phyloP scores from a whole-genome alignment of 2,113 vertebrate genomes.

The Xenopus tropicalis region UCB_Xtro_10.0 CM004450.2:84301501-84302000 shows the following conservation, averaged over 20 bases:
- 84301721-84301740: constrained; percentile 1
- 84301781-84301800: neutral
- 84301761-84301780: neutral
- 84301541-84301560: neutral
- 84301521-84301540: neutral
- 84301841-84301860: neutral
- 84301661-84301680: neutral
- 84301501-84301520: neutral
- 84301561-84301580: neutral
- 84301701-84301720: neutral
- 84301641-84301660: neutral
- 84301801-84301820: neutral
- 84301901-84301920: constrained; percentile 3
- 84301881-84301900: neutral
- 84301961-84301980: neutral
- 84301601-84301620: neutral
- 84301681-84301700: neutral
- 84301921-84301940: neutral
- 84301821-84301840: neutral
- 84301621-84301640: neutral
- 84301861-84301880: neutral
- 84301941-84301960: neutral
- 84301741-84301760: neutral
- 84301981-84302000: neutral
- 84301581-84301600: neutral